phyloP scores from a whole-genome alignment of 1,140 invertebrate species.

The Coenobita brevimanus region DNA sequence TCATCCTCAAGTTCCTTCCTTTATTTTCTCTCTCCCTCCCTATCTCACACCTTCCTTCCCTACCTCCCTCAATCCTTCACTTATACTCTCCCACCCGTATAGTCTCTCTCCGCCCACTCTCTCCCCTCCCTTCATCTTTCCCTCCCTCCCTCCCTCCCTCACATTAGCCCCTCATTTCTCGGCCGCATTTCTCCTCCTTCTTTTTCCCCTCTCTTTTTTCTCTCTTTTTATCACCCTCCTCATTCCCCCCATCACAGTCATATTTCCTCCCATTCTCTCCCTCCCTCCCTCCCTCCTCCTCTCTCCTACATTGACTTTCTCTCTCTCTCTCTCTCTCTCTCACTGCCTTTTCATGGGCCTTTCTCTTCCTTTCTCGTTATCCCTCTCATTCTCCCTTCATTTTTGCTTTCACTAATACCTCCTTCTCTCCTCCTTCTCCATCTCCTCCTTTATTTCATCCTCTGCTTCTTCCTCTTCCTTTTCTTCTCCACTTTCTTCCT shows the following conservation, averaged over 20 bases:
- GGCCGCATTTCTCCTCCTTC: no score
- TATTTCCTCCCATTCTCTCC: not conserved
- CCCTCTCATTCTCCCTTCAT: no score
- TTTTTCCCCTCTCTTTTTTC: not conserved
- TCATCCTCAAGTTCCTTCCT: not conserved
- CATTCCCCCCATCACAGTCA: not conserved
- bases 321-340: no score
- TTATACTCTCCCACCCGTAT: not conserved
- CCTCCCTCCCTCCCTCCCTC: not conserved
- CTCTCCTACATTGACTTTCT: no score
- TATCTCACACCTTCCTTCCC: no score
- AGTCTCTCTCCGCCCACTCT: not conserved
- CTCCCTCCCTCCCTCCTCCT: no score
- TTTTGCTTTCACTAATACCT: not conserved
- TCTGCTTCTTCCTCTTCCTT: not conserved
- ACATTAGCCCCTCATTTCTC: no score
- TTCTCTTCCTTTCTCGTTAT: no score
- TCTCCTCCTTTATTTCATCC: not conserved
- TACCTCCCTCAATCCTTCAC: not conserved
- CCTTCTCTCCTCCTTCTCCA: not conserved
- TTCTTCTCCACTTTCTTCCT: not conserved
- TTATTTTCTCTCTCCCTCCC: not conserved
- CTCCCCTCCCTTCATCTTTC: not conserved
- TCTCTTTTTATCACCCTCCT: not conserved
- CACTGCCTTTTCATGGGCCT: no score